These are phyloP conservation scores for Todiramphus chloris DNA, from an alignment of 2,113 vertebrate genomes.

Conservation along the genomic window DNA sequence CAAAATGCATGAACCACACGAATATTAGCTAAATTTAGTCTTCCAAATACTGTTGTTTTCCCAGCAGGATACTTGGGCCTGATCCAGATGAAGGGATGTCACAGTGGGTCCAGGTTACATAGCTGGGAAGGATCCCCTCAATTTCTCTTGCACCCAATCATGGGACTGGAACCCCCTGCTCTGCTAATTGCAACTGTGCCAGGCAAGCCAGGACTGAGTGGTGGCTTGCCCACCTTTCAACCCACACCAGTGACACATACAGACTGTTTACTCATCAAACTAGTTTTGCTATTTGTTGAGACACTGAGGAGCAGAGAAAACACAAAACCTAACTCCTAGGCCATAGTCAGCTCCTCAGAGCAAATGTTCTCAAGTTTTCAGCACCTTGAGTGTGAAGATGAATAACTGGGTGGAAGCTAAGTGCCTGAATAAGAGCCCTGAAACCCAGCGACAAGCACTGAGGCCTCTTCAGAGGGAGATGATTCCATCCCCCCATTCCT, in stretches of 20 bases:
- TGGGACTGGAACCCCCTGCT: accelerated
- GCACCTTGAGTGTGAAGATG: not conserved
- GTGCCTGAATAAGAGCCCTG: not conserved
- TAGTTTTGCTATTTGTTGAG: not conserved
- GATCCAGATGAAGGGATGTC: not conserved
- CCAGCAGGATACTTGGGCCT: not conserved
- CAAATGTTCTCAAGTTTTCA: not conserved
- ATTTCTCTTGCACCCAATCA: not conserved
- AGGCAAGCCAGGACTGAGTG: not conserved
- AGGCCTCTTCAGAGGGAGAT: not conserved
- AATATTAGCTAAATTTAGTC: not conserved
- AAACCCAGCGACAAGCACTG: not conserved
- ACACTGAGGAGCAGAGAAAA: not conserved
- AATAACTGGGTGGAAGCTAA: not conserved
- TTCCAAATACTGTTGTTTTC: not conserved
- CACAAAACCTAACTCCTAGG: not conserved
- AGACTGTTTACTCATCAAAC: not conserved
- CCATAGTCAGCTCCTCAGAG: not conserved
- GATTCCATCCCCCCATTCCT: too few relatives aligned
- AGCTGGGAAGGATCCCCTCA: not conserved
- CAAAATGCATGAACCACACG: not conserved
- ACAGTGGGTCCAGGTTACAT: not conserved
- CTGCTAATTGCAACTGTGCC: not conserved
- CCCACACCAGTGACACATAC: not conserved
- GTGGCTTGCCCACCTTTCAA: not conserved